Evolutionary conservation across 35 echinoderm and acorn worm genomes (phyloP).

Genomic region (Ophioderma brevispina): DNA sequence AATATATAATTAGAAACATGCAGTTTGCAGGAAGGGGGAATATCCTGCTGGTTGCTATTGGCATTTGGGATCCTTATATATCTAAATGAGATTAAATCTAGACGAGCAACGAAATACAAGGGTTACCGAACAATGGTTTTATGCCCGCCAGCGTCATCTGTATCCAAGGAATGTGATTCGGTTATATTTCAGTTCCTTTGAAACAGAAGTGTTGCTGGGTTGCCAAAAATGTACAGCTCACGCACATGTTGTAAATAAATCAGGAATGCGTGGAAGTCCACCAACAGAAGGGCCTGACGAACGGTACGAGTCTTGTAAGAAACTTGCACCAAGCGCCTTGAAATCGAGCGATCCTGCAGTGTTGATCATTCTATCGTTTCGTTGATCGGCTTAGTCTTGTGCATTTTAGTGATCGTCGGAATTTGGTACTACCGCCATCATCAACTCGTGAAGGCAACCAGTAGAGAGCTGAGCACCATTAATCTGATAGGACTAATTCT

Average conservation of each 20-base stretch:
- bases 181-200: not conserved
- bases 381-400: no score
- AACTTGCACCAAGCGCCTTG: no score
- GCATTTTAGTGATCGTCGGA: not conserved
- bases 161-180: not conserved
- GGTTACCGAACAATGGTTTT: no score
- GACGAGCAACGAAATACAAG: not conserved
- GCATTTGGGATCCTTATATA: not conserved
- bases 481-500: constrained; percentile 18
- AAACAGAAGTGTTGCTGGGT: constrained; percentile 5
- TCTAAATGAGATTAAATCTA: not conserved
- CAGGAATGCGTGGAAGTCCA: not conserved
- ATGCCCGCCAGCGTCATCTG: not conserved
- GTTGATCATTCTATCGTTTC: no score
- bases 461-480: constrained; percentile 26
- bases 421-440: not conserved
- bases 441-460: constrained; percentile 31
- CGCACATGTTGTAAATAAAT: not conserved
- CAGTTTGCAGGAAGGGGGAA: not conserved
- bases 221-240: not conserved
- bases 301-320: not conserved
- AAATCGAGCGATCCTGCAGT: no score
- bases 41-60: not conserved
- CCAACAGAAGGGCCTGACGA: constrained; percentile 2
- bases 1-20: constrained; percentile 3